A percentile compares a stretch with the other conserved stretches of the same genome.
Conservation (phyloP, 1,140 invertebrate genomes). For the Drosophila novamexicana region DNA sequence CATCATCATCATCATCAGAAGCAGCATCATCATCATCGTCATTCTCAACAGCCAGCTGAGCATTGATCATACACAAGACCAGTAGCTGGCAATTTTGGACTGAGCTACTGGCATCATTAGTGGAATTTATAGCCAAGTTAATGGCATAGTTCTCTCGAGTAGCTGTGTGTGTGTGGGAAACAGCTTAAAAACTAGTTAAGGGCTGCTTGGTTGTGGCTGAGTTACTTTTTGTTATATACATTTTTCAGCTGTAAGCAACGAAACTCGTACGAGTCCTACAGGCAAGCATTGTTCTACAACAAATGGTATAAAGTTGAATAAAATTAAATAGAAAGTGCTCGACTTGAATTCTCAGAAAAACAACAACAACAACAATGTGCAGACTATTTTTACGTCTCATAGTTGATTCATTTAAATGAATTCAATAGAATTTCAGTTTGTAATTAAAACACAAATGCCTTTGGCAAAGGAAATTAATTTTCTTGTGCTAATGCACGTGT, state of each 20-base stretch:
- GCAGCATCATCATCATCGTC: slow-evolving; percentile 17
- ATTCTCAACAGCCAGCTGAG: slow-evolving; percentile 26
- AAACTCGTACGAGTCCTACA: not conserved
- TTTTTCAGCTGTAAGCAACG: not conserved
- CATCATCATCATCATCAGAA: slow-evolving; percentile 3
- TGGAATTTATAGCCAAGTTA: slow-evolving; percentile 54
- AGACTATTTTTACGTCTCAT: too few species aligned
- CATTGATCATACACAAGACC: slow-evolving; percentile 52
- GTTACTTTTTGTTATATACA: not conserved
- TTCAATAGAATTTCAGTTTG: too few species aligned
- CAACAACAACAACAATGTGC: too few species aligned
- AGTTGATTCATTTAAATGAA: too few species aligned
- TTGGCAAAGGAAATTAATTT: not conserved
- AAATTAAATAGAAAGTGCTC: not conserved
- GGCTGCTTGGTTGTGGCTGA: slow-evolving; percentile 8
- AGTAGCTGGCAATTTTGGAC: slow-evolving; percentile 8
- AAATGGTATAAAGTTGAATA: not conserved
- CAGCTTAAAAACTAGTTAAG: slow-evolving; percentile 55
- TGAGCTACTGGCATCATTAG: slow-evolving; percentile 59
- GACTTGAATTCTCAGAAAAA: not conserved
- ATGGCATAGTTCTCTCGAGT: slow-evolving; percentile 60
- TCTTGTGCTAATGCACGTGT: too few species aligned
- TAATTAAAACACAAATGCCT: too few species aligned
- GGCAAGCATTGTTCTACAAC: not conserved
- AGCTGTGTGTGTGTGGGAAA: slow-evolving; percentile 21